Evolutionary conservation across 2,888 invertebrate genomes (phyloP), one percentile per base, ranked within the genome.

Genomic region (Hemithea aestivaria): DNA sequence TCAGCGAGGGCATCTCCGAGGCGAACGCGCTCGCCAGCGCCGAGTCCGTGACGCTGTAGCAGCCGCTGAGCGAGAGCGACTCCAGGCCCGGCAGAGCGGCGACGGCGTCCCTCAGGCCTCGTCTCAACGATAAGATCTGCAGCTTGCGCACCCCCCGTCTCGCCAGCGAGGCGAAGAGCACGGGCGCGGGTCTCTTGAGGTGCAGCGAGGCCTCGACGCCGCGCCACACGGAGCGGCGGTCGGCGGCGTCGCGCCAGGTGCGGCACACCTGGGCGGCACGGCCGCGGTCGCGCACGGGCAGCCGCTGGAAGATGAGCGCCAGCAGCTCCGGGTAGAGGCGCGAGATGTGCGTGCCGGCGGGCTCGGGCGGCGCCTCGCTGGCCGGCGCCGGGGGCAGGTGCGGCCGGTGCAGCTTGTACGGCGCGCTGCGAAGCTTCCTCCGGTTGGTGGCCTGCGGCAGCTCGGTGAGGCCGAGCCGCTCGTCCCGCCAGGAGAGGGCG

Each of bases 151-250:
- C 96, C 54, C 97, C 97, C 34, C 97, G 90, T 54, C 93, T 91
- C 27, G 95, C 95, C 44, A 98, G 83, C 46, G 95, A 96, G 12
- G 93, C 91, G 80, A 96, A 97, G 39, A 98, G 89, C 56, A 93
- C 93, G 7, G 94, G 93, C 46, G 94, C 93, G 46, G 96, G 92
- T 56, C 93, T 90, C 46, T 95, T 90, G 31, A 98, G 89, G 73
- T 98, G 97, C 48, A 98, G 80, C 57, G 95, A 94, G 1, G 97
- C 97, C 71, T 96, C 96, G 20, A 96, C 96, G 34, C 96, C 96
- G 55, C 95, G 91, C 98, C 98, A 98, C 10, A 98, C 96, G 24
- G 94, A 94, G 58, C 96, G 93, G 60, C 95, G 93, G 78, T 97
- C 97, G 20, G 96, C 94, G 27, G 97, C 97, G 67, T 97, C 97